phyloP scores from a whole-genome alignment of 2,113 vertebrate species.

The Lophius piscatorius region DNA sequence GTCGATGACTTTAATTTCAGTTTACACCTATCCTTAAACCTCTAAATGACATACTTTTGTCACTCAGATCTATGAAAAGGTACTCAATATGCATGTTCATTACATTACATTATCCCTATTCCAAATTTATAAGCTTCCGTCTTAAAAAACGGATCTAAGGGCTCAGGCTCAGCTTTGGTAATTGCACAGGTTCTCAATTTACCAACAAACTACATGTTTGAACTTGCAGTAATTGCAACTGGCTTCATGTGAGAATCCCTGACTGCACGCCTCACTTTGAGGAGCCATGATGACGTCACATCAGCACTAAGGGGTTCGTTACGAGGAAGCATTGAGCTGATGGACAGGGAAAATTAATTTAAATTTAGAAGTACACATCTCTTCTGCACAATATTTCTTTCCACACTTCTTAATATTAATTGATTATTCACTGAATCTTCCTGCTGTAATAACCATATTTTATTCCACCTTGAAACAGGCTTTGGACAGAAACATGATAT shows the following conservation, averaged over 20 bases:
- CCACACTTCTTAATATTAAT: no score
- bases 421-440: no score
- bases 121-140: not conserved
- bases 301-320: conserved; percentile 5
- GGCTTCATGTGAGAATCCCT: conserved; percentile 23
- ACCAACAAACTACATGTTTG: not conserved
- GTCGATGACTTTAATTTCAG: no score
- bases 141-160: not conserved
- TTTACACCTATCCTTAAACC: not conserved
- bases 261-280: conserved; percentile 26
- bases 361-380: no score
- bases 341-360: not conserved
- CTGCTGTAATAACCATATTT: no score
- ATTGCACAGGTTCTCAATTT: not conserved
- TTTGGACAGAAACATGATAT: no score
- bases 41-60: not conserved
- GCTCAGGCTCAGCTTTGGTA: not conserved
- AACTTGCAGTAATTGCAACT: conserved; percentile 3
- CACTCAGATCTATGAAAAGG: not conserved
- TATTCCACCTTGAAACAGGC: no score
- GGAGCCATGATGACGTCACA: not conserved
- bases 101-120: not conserved
- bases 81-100: not conserved
- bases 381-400: no score
- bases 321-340: conserved; percentile 17